Conservation (phyloP, 2,113 vertebrate genomes). For the Laticauda laticaudata region DNA sequence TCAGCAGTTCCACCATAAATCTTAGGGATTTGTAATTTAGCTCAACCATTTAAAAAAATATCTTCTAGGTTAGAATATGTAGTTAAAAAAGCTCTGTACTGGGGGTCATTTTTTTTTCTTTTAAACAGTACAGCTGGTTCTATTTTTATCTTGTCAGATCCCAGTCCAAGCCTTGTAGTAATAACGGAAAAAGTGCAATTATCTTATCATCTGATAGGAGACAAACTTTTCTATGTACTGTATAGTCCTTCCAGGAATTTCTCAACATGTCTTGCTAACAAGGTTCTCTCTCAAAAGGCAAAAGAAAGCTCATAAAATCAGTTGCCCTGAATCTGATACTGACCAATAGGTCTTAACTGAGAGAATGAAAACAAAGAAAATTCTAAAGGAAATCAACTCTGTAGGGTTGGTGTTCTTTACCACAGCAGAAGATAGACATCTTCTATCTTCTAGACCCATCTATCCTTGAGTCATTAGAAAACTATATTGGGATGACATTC, state of each 20-base stretch:
- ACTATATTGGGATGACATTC: not conserved
- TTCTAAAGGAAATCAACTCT: not conserved
- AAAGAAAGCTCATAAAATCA: not conserved
- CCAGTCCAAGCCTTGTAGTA: not conserved
- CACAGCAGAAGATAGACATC: not conserved
- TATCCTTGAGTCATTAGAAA: not conserved
- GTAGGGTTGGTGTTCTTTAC: not conserved
- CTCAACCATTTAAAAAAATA: conserved; percentile 55
- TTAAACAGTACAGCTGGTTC: not conserved
- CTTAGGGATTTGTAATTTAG: conserved; percentile 48
- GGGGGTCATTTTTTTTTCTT: not conserved
- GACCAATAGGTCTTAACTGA: not conserved
- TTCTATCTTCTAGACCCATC: not conserved
- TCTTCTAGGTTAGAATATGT: conserved; percentile 37
- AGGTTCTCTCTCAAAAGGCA: not conserved
- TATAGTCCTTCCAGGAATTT: not conserved
- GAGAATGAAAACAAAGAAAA: not conserved
- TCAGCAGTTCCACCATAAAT: conserved; percentile 46
- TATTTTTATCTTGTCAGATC: not conserved
- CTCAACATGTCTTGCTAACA: not conserved
- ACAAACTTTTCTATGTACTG: not conserved
- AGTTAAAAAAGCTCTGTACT: not conserved
- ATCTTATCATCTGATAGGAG: not conserved
- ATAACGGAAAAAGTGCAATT: not conserved
- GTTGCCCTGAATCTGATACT: not conserved